Base-by-base conservation (phyloP, 2,113 vertebrate species). In the Gavialis gangeticus region DNA sequence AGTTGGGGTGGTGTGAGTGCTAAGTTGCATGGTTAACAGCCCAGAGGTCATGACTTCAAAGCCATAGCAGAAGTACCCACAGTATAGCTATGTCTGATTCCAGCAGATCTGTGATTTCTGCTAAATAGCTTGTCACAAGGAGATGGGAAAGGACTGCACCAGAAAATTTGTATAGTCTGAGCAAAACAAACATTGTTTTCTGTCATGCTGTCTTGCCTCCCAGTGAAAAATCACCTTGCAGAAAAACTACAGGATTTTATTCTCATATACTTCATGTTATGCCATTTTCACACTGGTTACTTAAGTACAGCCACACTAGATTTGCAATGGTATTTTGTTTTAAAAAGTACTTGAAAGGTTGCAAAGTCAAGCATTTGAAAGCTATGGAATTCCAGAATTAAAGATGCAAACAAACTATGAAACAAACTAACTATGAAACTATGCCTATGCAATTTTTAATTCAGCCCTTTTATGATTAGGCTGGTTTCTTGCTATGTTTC, bases 191-290 rank as follows among this genome's bases (percentile, higher is more conserved):
- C 16, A 30, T 30, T 10, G 16, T 34, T 80, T 28, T 54, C 63
- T 21, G 3, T 8, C 6, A 69, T 1, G 0, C 75, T 19, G 22
- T 12, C 14, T 15, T 10, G 63, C 87, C 28, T 57, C 4, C 24
- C 2, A 14, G 9, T 59, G 58, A 22, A 24, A 5, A 73, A 6
- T 12, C 46, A 37, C 15, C 25, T 67, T 12, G 24, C 0, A 0
- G 30, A 66, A 92, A 25, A 27, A 57, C 11, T 63, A 78, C 57
- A 18, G 24, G 5, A 27, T 18, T 64, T 37, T 13, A 27, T 3
- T 75, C 7, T 17, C 1, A 19, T 28, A 63, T 75, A 59, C 3
- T 4, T 57, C 27, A 66, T 16, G 56, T 0, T 56, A 2, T 27
- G 12, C 10, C 63, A 12, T 21, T 69, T 67, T 89, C 57, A 46